Evolutionary conservation across 1,140 invertebrate genomes (phyloP), one percentile per base, ranked within the genome.

Genomic region (Lasaia peninsularis): DNA sequence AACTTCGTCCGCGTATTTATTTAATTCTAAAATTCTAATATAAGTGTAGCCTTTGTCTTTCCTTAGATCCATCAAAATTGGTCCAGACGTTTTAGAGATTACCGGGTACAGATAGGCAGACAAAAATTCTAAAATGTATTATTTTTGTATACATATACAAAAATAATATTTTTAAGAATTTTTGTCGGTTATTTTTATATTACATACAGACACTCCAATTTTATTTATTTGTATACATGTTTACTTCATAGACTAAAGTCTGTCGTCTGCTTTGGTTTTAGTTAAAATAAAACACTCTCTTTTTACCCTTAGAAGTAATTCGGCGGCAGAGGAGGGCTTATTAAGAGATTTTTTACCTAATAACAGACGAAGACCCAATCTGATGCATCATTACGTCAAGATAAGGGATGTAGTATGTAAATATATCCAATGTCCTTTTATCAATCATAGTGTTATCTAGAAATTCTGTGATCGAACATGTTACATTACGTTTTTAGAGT

Each of bases 271-370:
- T 3, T 3, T 14, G 14, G 14, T 35, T 2, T 14, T 37, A 20
- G 21, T 12, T 31, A 44, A 56, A 48, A 56, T 32, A 49, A 34
- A 48, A 33, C 48, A 20, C 44, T 32, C 63, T 59, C 52, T 20
- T 18, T 35, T 35, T 62, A 24, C 53, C 51, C 18, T 56, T 16
- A 20, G 58, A 63, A 72, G 69, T 72, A 72, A 72, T 72, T 72
- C 70, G 64, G 70, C 61, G 70, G 70, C 70, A 54, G 35, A 48
- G 31, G 35, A 44, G 60, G 55, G 56, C 67, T 67, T 63, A 72
- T 67, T 72, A 69, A 62, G 52, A 59, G 12, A 18, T 62, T 65
- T 63, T 63, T 61, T 62, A 59, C 56, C 48, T 40, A 58, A 61
- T 65, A 60, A 63, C 44, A 52, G 16, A 44, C 11, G 37, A 3